A percentile compares a stretch with the other conserved stretches of the same genome.
These are phyloP conservation scores for Thereva nobilitata DNA, from an alignment of 2,888 invertebrate species.

Conservation along the genomic window DNA sequence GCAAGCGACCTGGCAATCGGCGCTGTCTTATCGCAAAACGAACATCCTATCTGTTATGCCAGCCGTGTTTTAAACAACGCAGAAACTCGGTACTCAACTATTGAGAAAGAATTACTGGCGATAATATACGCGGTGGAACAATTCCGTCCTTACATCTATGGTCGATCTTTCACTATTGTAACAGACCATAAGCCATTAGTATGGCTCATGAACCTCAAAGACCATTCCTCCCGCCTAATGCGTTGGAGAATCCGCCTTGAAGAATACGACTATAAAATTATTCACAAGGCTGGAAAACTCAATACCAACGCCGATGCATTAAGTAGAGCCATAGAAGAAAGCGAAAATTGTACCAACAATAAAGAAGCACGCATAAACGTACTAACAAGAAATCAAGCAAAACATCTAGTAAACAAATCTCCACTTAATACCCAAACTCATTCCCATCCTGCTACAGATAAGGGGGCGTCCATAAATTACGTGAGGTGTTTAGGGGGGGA, in stretches of 20 bases:
- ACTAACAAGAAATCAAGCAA: not conserved
- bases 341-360: slow-evolving; percentile 3
- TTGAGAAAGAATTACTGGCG: not conserved
- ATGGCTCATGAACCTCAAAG: slow-evolving; percentile 22
- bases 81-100: slow-evolving; percentile 6
- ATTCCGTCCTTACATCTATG: no score
- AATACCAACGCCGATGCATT: no score
- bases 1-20: no score
- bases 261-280: slow-evolving; percentile 19
- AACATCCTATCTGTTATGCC: slow-evolving; percentile 3
- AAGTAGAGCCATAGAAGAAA: slow-evolving; percentile 7
- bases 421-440: no score
- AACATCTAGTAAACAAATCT: not conserved
- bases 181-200: slow-evolving; percentile 10
- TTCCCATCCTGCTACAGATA: no score
- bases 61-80: not conserved
- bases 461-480: no score
- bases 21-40: slow-evolving; percentile 1
- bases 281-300: slow-evolving; percentile 40
- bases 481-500: no score
- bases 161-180: slow-evolving; percentile 9
- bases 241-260: slow-evolving; percentile 39
- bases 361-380: not conserved
- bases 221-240: slow-evolving; percentile 41
- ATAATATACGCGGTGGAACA: no score